Evolutionary conservation across 2,113 vertebrate species (phyloP).

Genomic region (Oryzias melastigma): DNA sequence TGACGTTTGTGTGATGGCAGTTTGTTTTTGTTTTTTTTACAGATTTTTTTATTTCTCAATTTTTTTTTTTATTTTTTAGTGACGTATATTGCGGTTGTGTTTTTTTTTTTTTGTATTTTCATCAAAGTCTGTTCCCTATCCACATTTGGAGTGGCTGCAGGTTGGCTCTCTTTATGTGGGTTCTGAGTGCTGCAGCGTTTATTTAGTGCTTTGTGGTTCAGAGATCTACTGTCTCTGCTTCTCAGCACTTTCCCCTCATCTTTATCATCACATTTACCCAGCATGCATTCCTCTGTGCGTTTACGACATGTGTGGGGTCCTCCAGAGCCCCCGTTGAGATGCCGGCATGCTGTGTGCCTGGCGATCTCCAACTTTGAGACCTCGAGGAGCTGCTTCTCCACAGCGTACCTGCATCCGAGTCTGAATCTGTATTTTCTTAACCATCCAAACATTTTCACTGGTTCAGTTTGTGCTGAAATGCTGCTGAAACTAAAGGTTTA

Average conservation of each 20-base stretch:
- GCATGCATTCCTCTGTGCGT: constrained; percentile 12
- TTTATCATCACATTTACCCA: constrained; percentile 26
- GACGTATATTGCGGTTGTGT: no score
- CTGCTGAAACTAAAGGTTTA: no score
- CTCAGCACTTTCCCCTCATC: neutral
- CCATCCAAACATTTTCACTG: no score
- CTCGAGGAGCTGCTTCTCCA: constrained; percentile 13
- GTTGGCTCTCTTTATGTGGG: constrained; percentile 22
- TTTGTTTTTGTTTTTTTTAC: no score
- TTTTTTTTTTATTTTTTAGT: no score
- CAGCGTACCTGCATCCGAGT: neutral
- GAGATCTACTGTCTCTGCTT: no score
- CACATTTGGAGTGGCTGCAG: constrained; percentile 11
- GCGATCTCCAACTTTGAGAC: constrained; percentile 49
- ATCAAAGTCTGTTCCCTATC: no score
- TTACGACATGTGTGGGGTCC: constrained; percentile 29
- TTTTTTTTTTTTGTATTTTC: no score
- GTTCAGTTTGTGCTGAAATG: no score
- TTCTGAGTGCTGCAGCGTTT: constrained; percentile 17
- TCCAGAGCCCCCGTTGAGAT: constrained; percentile 28
- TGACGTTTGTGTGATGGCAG: no score
- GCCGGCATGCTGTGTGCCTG: constrained; percentile 32
- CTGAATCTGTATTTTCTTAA: no score
- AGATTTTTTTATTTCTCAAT: no score
- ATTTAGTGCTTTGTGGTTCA: neutral